A percentile compares a stretch with the other conserved stretches of the same genome.
These are phyloP conservation scores for Stratiolaelaps scimitus DNA, from an alignment of 1,140 invertebrate species.

Conservation along the genomic window DNA sequence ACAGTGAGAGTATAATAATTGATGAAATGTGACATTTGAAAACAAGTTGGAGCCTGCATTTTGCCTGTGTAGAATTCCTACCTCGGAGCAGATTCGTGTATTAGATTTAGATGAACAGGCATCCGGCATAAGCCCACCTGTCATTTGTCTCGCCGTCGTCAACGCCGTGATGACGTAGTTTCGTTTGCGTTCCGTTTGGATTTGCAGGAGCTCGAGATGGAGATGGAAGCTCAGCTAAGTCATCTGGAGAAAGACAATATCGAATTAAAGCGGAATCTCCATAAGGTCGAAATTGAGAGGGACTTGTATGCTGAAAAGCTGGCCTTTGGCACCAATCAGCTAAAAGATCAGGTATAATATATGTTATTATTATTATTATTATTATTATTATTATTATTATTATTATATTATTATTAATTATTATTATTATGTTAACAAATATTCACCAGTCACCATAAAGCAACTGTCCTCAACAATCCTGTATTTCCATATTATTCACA, in stretches of 20 bases:
- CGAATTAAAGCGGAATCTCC: slow-evolving; percentile 63
- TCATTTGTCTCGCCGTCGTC: background rate
- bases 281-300: slow-evolving; percentile 65
- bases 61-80: too few species aligned
- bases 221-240: slow-evolving; percentile 78
- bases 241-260: slow-evolving; percentile 72
- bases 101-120: background rate
- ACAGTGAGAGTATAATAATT: background rate
- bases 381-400: too few species aligned
- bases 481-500: too few species aligned
- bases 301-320: slow-evolving; percentile 66
- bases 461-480: too few species aligned
- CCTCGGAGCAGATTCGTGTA: background rate
- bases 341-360: slow-evolving; percentile 51
- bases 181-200: background rate
- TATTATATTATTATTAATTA: too few species aligned
- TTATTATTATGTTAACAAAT: too few species aligned
- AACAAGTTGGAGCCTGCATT: too few species aligned
- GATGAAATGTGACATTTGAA: background rate
- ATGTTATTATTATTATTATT: too few species aligned
- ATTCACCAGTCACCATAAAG: too few species aligned
- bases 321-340: slow-evolving; percentile 52
- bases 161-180: background rate
- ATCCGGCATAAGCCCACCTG: background rate
- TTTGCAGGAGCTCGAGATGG: slow-evolving; percentile 73